Base-by-base conservation (phyloP, 2,113 vertebrate genomes). In the Lipotes vexillifer region DNA sequence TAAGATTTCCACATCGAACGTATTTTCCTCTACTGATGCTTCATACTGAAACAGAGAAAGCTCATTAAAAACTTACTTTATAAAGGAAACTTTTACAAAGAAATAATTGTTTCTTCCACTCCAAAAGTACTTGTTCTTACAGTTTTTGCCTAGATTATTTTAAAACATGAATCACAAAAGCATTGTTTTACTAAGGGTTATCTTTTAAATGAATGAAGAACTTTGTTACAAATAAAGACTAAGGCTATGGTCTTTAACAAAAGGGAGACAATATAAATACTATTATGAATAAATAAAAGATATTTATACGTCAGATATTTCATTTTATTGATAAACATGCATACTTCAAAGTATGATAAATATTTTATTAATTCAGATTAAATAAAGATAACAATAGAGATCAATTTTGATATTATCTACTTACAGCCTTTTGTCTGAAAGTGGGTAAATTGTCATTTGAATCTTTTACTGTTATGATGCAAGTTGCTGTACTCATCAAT, bases 391-490 rank as follows among this genome's bases (percentile, higher is more conserved):
- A 20, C 36, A 90, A 66, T 12, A 77, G 46, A 80, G 14, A 29
- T 18, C 55, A 33, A 72, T n/a, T 92, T 55, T 44, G 2, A 25
- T 66, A 23, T 41, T 68, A 65, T 17, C 36, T n/a, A 99, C 99
- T 99, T 99, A 99, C 99, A 68, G 98, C 90, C n/a, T 69, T 33
- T 82, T 98, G 90, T 33, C 11, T 97, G 97, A 99, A 99, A 69
- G 95, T 98, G 0, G 99, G 99, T 10, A 98, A 98, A 57, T 99
- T 99, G 97, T 99, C 99, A 94, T 99, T 99, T 38, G 99, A 98
- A 83, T 99, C 99, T 11, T 77, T 66, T 0, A 99, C 81, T 14
- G 18, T 89, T 90, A 99, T 87, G 17, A 99, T 94, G 41, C 94
- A 99, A 52, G 99, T 99, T 29, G 98, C 99, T 2, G 99, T 99